phyloP scores from a whole-genome alignment of 2,888 invertebrate species.

The Himalopsyche tibetana region DNA sequence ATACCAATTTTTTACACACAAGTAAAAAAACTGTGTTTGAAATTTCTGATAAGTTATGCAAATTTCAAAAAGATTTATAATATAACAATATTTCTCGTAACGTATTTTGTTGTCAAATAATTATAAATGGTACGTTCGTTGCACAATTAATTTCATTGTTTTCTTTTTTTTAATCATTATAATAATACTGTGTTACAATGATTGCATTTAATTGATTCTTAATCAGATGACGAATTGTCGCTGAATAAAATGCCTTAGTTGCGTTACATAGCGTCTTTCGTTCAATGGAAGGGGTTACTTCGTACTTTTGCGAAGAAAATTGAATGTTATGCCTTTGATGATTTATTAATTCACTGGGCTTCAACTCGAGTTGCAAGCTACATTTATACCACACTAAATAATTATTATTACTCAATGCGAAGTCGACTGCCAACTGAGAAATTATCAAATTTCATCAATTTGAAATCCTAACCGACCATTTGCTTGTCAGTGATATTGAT shows the following conservation, averaged over 20 bases:
- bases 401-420: conserved; percentile 25
- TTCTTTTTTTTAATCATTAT: too few relatives aligned
- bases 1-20: too few relatives aligned
- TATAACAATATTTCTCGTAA: too few relatives aligned
- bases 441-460: conserved; percentile 22
- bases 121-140: too few relatives aligned
- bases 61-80: too few relatives aligned
- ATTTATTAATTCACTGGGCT: conserved; percentile 63
- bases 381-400: conserved; percentile 25
- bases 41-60: too few relatives aligned
- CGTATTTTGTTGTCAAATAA: too few relatives aligned
- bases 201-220: too few relatives aligned
- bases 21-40: too few relatives aligned
- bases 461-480: conserved; percentile 14
- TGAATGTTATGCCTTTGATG: conserved; percentile 65
- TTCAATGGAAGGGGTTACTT: conserved; percentile 52
- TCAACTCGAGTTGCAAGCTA: conserved; percentile 55
- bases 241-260: neutral
- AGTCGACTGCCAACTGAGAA: neutral
- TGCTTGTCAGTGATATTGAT: conserved; percentile 30
- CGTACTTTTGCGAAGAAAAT: conserved; percentile 59
- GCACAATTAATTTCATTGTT: too few relatives aligned
- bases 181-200: too few relatives aligned
- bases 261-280: conserved; percentile 14
- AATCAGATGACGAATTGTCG: neutral